Conservation (phyloP, 2,797 vertebrate species). For the Spinus pinus region DNA sequence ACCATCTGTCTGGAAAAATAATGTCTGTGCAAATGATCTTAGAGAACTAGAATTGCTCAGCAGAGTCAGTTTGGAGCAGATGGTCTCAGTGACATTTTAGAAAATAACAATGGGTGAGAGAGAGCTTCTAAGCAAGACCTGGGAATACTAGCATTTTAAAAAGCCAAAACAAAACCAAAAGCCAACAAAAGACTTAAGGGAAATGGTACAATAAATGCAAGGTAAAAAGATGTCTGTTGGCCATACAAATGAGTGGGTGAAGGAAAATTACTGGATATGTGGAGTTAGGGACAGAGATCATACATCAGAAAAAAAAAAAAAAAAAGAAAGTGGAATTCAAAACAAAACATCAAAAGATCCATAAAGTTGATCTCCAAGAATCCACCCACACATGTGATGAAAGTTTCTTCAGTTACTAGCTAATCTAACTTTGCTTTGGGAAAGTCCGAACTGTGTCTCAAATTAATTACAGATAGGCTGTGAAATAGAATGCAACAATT, state of each 20-base stretch:
- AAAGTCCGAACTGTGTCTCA: neutral
- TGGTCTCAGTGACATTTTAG: neutral
- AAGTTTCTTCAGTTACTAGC: neutral
- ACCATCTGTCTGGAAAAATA: neutral
- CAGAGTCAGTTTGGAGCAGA: neutral
- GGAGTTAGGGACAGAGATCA: neutral
- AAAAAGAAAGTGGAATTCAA: neutral
- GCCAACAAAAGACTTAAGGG: neutral
- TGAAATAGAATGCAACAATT: neutral
- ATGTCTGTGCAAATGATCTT: neutral
- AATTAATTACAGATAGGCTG: neutral
- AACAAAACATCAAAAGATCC: neutral
- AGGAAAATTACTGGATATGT: neutral
- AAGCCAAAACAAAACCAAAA: neutral
- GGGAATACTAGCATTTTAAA: neutral
- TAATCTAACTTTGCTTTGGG: neutral
- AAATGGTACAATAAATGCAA: neutral
- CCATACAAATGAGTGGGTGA: neutral
- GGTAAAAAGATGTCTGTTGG: neutral
- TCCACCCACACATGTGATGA: neutral
- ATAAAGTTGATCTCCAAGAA: neutral
- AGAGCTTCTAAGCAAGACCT: neutral
- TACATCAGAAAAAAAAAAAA: neutral
- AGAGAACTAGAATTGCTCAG: neutral
- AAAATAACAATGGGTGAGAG: neutral